Evolutionary conservation across 2,797 vertebrate genomes (phyloP), one percentile per base, ranked within the genome.

Genomic region (Siniperca obscura): DNA sequence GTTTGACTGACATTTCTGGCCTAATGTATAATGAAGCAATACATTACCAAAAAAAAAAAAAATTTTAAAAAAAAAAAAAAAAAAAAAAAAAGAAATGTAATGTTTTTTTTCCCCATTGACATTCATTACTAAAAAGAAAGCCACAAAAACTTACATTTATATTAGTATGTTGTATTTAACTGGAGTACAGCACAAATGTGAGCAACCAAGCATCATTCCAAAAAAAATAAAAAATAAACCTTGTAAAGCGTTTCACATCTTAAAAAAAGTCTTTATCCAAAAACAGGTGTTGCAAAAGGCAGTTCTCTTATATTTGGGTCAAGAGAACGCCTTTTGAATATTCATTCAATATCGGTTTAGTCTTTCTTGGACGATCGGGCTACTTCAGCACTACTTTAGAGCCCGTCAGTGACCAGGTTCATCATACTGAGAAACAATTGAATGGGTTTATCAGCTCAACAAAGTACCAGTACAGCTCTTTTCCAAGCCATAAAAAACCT

Each of bases 401-500:
- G 5, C 36, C 25, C 38, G n/a, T 52, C 56, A 22, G 30, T 42
- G 50, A 79, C 11, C 3, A 22, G 34, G 16, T 65, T 85, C 21
- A 56, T 64, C 76, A 60, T 42, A 27, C 7, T 70, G 19, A 78
- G 16, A 67, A 34, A 44, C 4, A 34, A n/a, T 16, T 48, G 40
- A 76, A 52, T 11, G 36, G 61, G 27, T 70, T 76, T 52, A 71
- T 53, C 61, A 48, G 13, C 62, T 30, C 46, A 50, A 48, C 34
- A 44, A 57, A 74, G 12, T 42, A 76, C 30, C 38, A 56, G n/a
- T 38, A 21, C 30, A 50, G 60, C 2, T 52, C 2, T 75, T 75
- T 59, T 46, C 40, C 34, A 52, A 65, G 34, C n/a, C 44, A 62
- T 11, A 48, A 69, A 78, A 36, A 44, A 40, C 50, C 14, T 55